Base-by-base conservation (phyloP, 2,888 invertebrate genomes). In the Drosophila tripunctata region DNA sequence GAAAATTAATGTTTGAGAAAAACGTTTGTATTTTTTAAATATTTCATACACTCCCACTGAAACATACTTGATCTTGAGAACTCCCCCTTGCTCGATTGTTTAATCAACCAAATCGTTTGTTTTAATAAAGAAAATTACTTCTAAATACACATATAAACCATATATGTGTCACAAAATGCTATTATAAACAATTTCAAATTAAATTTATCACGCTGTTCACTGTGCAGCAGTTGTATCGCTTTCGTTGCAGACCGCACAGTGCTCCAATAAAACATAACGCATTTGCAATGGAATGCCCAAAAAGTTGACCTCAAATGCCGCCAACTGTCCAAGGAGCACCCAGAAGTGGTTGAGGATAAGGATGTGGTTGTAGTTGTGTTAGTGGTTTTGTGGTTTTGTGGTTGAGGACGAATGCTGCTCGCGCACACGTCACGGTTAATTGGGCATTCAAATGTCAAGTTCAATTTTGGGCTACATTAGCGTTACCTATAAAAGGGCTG, bases 381-480 rank as follows among this genome's bases (percentile, higher is more conserved):
- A n/a, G n/a, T n/a, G n/a, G n/a, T n/a, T n/a, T n/a, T n/a, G n/a
- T n/a, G n/a, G n/a, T n/a, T n/a, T n/a, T n/a, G 35, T 7, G 22
- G 36, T 4, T n/a, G 38, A 15, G 56, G 57, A 50, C 45, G 67
- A 43, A 43, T 45, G 40, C 50, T 69, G 68, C 47, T 65, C 67
- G 66, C 61, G 65, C 67, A 80, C 70, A 85, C 87, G 75, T 81
- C 84, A 88, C 80, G 87, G 89, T 89, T 90, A 90, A 90, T 90
- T 90, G 90, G 90, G 83, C 90, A 90, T 90, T 90, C 90, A 90
- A 90, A 90, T 90, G 90, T 90, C 90, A 90, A 90, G 90, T 90
- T 90, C 89, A 90, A 80, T 88, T 90, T 89, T 89, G 90, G 83
- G 88, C 89, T 89, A 90, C 89, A 90, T 90, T 90, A 90, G 90